These are phyloP conservation scores for Drosophila santomea DNA, from an alignment of 1,140 invertebrate genomes.

Conservation along the genomic window DNA sequence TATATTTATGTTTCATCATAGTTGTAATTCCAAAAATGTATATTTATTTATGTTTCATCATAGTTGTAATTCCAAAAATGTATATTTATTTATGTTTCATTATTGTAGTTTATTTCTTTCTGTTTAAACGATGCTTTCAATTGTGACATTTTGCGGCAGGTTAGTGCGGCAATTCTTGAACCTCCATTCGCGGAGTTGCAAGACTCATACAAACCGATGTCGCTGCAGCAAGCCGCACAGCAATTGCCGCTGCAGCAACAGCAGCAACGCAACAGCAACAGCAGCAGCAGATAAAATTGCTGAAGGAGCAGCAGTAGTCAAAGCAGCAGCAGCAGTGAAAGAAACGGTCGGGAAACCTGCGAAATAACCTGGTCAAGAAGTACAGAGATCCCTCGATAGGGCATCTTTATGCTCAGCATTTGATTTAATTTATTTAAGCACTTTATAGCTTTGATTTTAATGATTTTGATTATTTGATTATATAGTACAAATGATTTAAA, in stretches of 20 bases:
- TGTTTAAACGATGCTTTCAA: conserved; percentile 3
- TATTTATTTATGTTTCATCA: not conserved
- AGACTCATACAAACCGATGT: conserved; percentile 4
- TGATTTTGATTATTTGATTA: too few species aligned
- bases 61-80: not conserved
- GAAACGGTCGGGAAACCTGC: not conserved
- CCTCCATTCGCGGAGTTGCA: conserved; percentile 1
- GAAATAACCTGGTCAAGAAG: not conserved
- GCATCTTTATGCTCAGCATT: too few species aligned
- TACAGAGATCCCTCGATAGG: conserved; percentile 3
- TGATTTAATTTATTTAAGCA: too few species aligned
- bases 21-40: too few species aligned
- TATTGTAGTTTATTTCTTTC: not conserved
- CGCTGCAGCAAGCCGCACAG: conserved; percentile 48
- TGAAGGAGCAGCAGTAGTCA: conserved; percentile 2
- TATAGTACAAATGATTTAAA: too few species aligned
- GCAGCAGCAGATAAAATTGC: conserved; percentile 16
- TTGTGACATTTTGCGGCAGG: conserved; percentile 45
- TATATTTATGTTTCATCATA: not conserved
- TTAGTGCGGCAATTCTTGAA: conserved; percentile 9
- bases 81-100: not conserved
- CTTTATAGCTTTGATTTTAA: too few species aligned
- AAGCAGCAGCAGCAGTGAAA: conserved; percentile 17
- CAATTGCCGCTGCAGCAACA: conserved; percentile 56
- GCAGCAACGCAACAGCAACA: conserved; percentile 7